A percentile compares a stretch with the other conserved stretches of the same genome.
These are phyloP conservation scores for Deladenus siricidicola DNA, from an alignment of 2,888 invertebrate genomes.

Conservation along the genomic window DNA sequence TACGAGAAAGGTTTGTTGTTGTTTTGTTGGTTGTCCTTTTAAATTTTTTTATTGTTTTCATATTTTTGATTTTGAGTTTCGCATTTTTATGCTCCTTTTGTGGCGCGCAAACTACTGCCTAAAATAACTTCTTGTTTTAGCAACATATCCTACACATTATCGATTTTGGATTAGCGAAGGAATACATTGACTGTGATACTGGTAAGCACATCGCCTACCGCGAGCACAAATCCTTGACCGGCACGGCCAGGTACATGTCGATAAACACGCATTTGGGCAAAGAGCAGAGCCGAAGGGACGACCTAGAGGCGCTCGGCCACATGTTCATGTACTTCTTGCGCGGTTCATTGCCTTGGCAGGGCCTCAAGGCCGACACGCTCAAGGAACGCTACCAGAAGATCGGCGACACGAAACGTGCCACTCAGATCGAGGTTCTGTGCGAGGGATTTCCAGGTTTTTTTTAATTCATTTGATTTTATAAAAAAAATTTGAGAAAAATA, in stretches of 20 bases:
- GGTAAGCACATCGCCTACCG: constrained; percentile 97
- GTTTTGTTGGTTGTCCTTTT: neutral
- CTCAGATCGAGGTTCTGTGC: constrained; percentile 83
- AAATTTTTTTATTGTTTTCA: neutral
- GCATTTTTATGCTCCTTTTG: too few relatives aligned
- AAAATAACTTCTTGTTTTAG: constrained; percentile 57
- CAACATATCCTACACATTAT: constrained; percentile 99
- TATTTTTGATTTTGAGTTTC: too few relatives aligned
- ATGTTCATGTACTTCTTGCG: constrained; percentile 99
- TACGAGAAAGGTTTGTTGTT: constrained; percentile 27
- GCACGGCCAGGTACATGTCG: constrained; percentile 99
- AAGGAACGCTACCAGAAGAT: constrained; percentile 99
- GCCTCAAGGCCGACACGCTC: constrained; percentile 95
- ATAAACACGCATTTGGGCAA: constrained; percentile 99
- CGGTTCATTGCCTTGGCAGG: constrained; percentile 99
- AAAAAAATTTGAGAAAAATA: neutral
- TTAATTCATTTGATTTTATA: neutral
- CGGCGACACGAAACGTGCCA: constrained; percentile 97
- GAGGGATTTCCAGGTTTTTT: constrained; percentile 65
- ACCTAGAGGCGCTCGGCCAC: constrained; percentile 96
- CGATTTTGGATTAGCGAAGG: constrained; percentile 99
- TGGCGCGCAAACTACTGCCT: too few relatives aligned
- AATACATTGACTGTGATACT: constrained; percentile 97
- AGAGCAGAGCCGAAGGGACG: constrained; percentile 98
- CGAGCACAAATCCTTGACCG: constrained; percentile 99